Conservation (phyloP, 2,113 vertebrate species). For the human region GRCh38 chr15:50784001-50784500, state of each 20-base stretch:
- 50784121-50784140: constrained; percentile 47
- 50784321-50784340: constrained; percentile 2
- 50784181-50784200: constrained; percentile 45
- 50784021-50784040: constrained; percentile 18
- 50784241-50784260: neutral
- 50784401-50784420: neutral
- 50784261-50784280: constrained; percentile 53
- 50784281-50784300: neutral
- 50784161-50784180: constrained; percentile 40
- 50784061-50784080: constrained; percentile 60
- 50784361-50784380: neutral
- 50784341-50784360: neutral
- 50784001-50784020: neutral
- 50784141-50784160: constrained; percentile 7
- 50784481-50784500: no score
- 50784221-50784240: constrained; percentile 16
- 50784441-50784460: neutral
- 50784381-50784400: neutral
- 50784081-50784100: constrained; percentile 66
- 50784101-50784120: constrained; percentile 54
- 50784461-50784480: neutral
- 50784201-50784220: constrained; percentile 64
- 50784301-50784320: neutral
- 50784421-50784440: constrained; percentile 29
- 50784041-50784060: constrained; percentile 52